Conservation (phyloP, 2,888 invertebrate species). For the Limnephilus auricula region DNA sequence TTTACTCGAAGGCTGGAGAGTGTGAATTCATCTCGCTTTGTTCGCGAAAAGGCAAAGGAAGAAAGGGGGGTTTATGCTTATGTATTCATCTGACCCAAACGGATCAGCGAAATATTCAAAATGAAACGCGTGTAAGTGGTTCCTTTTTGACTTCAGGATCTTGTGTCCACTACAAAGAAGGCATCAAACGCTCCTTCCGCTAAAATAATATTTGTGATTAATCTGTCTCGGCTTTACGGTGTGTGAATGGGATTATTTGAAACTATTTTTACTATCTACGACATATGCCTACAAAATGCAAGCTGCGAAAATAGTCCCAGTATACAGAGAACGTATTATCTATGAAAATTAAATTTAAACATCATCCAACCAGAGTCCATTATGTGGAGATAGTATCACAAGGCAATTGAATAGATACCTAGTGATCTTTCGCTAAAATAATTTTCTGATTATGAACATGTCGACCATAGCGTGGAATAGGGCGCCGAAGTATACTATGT, state of each 20-base stretch:
- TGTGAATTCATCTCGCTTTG: constrained; percentile 3
- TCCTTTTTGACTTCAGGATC: constrained; percentile 53
- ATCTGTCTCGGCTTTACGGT: constrained; percentile 13
- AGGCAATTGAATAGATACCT: too few species aligned
- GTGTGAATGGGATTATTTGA: not conserved
- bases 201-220: constrained; percentile 61
- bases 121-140: constrained; percentile 57
- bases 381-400: too few species aligned
- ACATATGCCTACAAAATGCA: not conserved
- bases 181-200: constrained; percentile 46
- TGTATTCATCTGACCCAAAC: constrained; percentile 50
- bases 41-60: not conserved
- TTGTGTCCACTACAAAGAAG: constrained; percentile 50
- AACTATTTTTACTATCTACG: not conserved
- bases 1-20: not conserved
- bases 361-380: not conserved
- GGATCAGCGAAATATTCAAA: constrained; percentile 46
- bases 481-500: too few species aligned
- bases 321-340: not conserved
- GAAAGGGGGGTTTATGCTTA: constrained; percentile 58
- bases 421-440: too few species aligned
- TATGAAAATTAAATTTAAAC: not conserved
- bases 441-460: too few species aligned
- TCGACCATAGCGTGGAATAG: too few species aligned
- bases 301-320: not conserved